A percentile compares a stretch with the other conserved stretches of the same genome.
These are phyloP conservation scores for Brachyhypopomus occidentalis DNA, from an alignment of 2,113 vertebrate species.

Conservation along the genomic window DNA sequence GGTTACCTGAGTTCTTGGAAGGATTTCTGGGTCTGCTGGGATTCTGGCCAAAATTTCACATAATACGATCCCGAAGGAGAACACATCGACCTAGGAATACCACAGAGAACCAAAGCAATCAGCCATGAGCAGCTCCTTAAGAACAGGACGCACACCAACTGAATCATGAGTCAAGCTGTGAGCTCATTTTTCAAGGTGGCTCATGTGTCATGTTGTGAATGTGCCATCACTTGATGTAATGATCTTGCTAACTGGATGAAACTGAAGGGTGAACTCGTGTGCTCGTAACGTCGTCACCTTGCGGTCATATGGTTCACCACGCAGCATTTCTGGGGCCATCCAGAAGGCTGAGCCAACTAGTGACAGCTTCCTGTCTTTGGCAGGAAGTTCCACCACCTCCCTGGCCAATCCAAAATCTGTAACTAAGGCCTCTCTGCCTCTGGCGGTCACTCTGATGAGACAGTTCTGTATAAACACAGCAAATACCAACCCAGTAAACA, in stretches of 20 bases:
- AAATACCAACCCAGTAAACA: background rate
- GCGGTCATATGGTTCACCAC: constrained; percentile 84
- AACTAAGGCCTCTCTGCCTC: constrained; percentile 81
- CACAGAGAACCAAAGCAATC: constrained; percentile 9
- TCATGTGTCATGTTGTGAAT: background rate
- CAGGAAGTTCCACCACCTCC: constrained; percentile 81
- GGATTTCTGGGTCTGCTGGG: constrained; percentile 84
- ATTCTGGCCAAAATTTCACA: constrained; percentile 86
- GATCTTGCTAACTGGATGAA: background rate
- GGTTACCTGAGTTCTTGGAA: constrained; percentile 82
- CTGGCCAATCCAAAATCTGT: constrained; percentile 86
- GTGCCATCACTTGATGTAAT: background rate
- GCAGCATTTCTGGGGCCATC: constrained; percentile 90
- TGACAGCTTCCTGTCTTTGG: constrained; percentile 83
- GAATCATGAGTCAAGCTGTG: background rate
- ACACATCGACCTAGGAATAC: constrained; percentile 82
- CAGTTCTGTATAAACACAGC: constrained; percentile 78
- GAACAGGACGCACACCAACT: background rate
- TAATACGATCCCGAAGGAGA: constrained; percentile 88
- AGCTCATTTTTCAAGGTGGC: background rate
- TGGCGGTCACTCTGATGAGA: constrained; percentile 75
- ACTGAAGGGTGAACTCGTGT: background rate
- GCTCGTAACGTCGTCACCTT: constrained; percentile 70
- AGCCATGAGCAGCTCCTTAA: background rate
- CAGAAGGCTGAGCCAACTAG: constrained; percentile 88